Base-by-base conservation (phyloP, 2,797 vertebrate species). In the Monodelphis domestica region DNA sequence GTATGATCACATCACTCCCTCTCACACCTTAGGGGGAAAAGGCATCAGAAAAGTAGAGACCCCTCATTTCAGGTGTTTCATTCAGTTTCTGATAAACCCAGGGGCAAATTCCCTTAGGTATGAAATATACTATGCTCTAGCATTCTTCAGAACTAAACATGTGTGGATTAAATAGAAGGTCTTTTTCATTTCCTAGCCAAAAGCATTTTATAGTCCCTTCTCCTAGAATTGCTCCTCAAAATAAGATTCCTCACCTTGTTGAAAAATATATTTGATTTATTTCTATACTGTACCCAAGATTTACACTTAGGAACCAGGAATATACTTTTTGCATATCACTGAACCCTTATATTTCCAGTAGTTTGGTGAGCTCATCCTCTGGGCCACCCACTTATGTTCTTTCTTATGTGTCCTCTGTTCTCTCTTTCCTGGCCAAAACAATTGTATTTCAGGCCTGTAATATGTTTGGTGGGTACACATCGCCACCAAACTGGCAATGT, bases 231-330 rank as follows among this genome's bases (percentile, higher is more conserved):
- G 4, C 50, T 26, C 91, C 50, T 33, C 33, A 24, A 26, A 53
- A 7, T 38, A 29, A 53, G 52, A 92, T 12, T 17, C n/a, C 6
- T 0, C 24, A 45, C 12, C 38, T 38, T 26, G 10, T 4, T 63
- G 52, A n/a, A 21, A 12, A 51, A 4, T n/a, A 21, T 0, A 0
- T 12, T 21, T 2, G 45, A 10, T 24, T 21, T 70, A 0, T 2
- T n/a, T 45, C 54, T 54, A 29, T 14, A 2, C 2, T 45, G 1
- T 30, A 17, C 54, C n/a, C 17, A 4, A 84, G 12, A 24, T 1
- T 52, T 14, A 51, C 6, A 33, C 4, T 54, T 54, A n/a, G 29
- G 4, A 0, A 4, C n/a, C 6, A 24, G 90, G 1, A 84, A 50
- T 84, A 26, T 84, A 4, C 38, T 50, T 50, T 84, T 84, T 84